phyloP scores from a whole-genome alignment of 2,888 invertebrate species.

The Cantharis rustica region DNA sequence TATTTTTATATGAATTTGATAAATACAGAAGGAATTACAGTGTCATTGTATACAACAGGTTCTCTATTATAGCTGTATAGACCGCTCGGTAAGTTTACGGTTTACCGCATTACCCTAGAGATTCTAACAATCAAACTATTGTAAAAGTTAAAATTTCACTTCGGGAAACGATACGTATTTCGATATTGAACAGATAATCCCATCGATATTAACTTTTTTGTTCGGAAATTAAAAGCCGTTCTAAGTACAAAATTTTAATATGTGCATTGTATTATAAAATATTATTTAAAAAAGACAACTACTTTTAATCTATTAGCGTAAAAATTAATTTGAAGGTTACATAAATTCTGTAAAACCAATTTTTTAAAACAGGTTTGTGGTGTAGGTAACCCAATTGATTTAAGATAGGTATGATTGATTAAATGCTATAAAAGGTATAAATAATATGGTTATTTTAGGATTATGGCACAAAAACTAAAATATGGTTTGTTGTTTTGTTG shows the following conservation, averaged over 20 bases:
- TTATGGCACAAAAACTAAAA: neutral
- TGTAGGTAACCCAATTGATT: slow-evolving; percentile 13
- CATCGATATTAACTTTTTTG: neutral
- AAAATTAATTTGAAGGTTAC: neutral
- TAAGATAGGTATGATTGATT: slow-evolving; percentile 10
- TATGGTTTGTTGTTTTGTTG: neutral
- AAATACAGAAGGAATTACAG: neutral
- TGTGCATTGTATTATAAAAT: no score
- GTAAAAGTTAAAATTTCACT: neutral
- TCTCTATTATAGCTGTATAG: neutral
- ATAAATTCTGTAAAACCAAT: slow-evolving; percentile 6
- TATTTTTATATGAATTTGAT: neutral
- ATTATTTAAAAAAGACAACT: neutral
- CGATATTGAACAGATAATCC: neutral
- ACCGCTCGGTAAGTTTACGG: neutral
- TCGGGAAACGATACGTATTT: neutral
- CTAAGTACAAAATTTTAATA: neutral
- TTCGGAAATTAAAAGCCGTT: neutral
- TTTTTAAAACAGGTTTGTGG: slow-evolving; percentile 23
- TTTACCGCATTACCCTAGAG: neutral
- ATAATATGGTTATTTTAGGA: neutral
- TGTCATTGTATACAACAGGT: neutral
- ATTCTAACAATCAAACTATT: neutral
- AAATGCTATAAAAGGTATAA: neutral
- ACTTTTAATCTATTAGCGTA: neutral